Conservation (phyloP, 2,888 invertebrate species). For the Philereme transversata region DNA sequence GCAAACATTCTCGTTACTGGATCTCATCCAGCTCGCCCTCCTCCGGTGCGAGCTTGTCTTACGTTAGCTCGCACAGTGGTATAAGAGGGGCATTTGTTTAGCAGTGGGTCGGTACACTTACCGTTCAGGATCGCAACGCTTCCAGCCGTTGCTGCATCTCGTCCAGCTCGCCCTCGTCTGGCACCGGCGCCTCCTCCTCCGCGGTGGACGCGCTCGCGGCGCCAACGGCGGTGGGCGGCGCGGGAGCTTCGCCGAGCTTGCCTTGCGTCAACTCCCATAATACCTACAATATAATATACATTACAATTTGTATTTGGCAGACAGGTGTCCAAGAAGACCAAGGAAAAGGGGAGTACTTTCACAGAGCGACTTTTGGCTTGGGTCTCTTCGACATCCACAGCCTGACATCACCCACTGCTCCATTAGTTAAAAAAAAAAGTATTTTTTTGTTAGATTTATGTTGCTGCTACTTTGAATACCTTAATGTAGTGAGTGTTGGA, state of each 20-base stretch:
- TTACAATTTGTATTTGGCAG: too few relatives aligned
- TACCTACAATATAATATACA: slow-evolving; percentile 70
- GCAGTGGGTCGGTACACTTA: background rate
- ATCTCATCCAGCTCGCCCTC: slow-evolving; percentile 7
- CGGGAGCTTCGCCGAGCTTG: slow-evolving; percentile 95
- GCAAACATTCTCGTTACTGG: background rate
- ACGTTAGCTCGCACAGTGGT: slow-evolving; percentile 92
- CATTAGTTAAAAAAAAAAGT: too few relatives aligned
- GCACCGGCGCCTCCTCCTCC: slow-evolving; percentile 83
- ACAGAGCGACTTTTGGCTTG: too few relatives aligned
- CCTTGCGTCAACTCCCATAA: slow-evolving; percentile 96
- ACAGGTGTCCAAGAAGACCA: too few relatives aligned
- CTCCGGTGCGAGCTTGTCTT: slow-evolving; percentile 85
- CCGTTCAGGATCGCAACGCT: slow-evolving; percentile 91
- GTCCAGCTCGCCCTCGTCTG: slow-evolving; percentile 92
- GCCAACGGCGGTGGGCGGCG: slow-evolving; percentile 85
- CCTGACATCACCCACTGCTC: too few relatives aligned
- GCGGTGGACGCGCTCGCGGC: slow-evolving; percentile 77
- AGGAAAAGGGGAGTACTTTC: too few relatives aligned
- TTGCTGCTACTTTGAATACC: too few relatives aligned
- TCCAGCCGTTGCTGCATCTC: slow-evolving; percentile 96
- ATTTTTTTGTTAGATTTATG: too few relatives aligned
- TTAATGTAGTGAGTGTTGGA: too few relatives aligned
- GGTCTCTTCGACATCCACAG: too few relatives aligned
- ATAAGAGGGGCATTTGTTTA: too few relatives aligned